Evolutionary conservation across 30 jellyfish, hydroid and myxozoan genomes (phyloP), one percentile per base, ranked within the genome.

Genomic region (Hydra vulgaris): DNA sequence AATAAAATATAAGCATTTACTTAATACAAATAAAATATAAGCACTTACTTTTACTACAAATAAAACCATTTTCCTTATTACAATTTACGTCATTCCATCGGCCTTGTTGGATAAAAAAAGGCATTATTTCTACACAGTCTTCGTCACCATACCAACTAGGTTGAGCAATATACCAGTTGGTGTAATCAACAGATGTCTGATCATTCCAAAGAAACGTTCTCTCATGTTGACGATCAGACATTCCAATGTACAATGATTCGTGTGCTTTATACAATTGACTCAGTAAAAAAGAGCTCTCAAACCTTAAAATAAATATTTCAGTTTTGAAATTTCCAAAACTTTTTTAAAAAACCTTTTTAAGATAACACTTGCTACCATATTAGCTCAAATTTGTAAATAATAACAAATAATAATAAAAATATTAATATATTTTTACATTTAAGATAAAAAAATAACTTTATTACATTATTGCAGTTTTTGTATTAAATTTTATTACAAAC

Each of bases 11-110:
- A n/a, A n/a, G n/a, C n/a, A n/a, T n/a, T n/a, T n/a, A n/a, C n/a
- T n/a, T n/a, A n/a, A n/a, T n/a, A n/a, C n/a, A n/a, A n/a, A n/a
- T n/a, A n/a, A n/a, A n/a, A n/a, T n/a, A n/a, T n/a, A n/a, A n/a
- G n/a, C n/a, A n/a, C n/a, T 80, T 80, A 78, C 95, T 94, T 68
- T 77, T 87, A 81, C 87, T 86, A 73, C 98, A 92, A 7, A 92
- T 82, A 74, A 76, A 92, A 17, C 98, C 98, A 71, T 26, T 82
- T 54, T 72, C 75, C 12, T 25, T 25, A 12, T 86, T 21, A 74
- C 98, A 92, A 7, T 25, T 66, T 5, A 87, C 72, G 53, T 92
- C 98, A 74, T 92, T 92, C 98, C 98, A 92, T 24, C 85, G 81
- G 25, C 98, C 98, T 20, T 80, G 77, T 53, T 80, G 89, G 18